Percentiles rank a stretch among this genome's conserved stretches.
phyloP scores from a whole-genome alignment of 2,113 vertebrate genomes.

The Anseranas semipalmata region DNA sequence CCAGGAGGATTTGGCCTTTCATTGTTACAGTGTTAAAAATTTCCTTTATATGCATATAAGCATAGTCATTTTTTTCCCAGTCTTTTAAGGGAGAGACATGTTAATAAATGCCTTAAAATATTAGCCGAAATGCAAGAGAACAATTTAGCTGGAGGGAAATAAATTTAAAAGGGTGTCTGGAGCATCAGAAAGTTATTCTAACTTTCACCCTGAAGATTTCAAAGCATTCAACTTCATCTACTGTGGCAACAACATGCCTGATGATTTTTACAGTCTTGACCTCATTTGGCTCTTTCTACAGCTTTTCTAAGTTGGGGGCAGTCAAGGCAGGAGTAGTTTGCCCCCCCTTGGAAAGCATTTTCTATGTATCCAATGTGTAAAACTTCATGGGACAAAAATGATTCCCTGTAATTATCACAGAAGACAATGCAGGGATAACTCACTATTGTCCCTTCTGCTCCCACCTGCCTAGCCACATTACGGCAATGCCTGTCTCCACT shows the following conservation, averaged over 20 bases:
- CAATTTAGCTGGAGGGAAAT: background rate
- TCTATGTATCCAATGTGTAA: background rate
- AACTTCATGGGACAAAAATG: background rate
- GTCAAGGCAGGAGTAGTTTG: background rate
- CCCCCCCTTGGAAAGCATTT: background rate
- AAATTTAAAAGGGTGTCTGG: background rate
- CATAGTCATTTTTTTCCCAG: background rate
- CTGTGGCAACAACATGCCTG: background rate
- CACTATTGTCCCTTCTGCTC: background rate
- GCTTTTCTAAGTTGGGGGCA: background rate
- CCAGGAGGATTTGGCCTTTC: background rate
- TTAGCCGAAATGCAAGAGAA: background rate
- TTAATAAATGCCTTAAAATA: background rate
- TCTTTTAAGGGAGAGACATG: background rate
- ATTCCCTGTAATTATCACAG: background rate
- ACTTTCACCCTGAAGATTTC: slow-evolving; percentile 7
- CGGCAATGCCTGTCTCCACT: background rate
- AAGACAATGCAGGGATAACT: background rate
- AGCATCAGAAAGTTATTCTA: background rate
- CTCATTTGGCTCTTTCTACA: background rate
- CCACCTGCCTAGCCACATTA: background rate
- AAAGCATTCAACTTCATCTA: slow-evolving; percentile 1
- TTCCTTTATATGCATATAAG: background rate
- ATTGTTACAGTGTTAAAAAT: background rate
- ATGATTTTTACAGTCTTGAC: background rate